These are phyloP conservation scores for Nemotelus pantherinus DNA, from an alignment of 2,888 invertebrate species.

Conservation along the genomic window DNA sequence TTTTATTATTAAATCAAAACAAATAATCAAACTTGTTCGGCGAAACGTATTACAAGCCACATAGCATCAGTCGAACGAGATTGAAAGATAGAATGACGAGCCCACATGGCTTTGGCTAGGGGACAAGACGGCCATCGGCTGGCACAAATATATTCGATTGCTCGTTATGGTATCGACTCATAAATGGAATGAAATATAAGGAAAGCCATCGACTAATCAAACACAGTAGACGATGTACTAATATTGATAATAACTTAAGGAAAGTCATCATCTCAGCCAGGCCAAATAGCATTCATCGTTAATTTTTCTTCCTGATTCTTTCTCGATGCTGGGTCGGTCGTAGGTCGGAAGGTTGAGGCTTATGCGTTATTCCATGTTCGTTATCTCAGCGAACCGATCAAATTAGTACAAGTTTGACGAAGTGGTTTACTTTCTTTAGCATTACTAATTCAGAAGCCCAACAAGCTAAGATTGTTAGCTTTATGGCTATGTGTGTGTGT, in stretches of 20 bases:
- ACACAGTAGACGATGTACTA: slow-evolving; percentile 39
- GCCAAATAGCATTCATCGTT: slow-evolving; percentile 38
- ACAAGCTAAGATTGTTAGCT: background rate
- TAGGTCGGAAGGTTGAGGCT: background rate
- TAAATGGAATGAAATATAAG: slow-evolving; percentile 36
- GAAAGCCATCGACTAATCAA: slow-evolving; percentile 39
- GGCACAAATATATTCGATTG: slow-evolving; percentile 2
- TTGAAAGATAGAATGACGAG: background rate
- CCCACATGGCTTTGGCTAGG: background rate
- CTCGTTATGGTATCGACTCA: slow-evolving; percentile 4
- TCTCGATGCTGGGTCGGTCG: background rate
- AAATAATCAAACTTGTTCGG: slow-evolving; percentile 36
- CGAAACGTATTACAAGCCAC: slow-evolving; percentile 14
- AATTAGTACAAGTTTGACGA: slow-evolving; percentile 39
- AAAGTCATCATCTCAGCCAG: slow-evolving; percentile 40
- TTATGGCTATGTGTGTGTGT: background rate
- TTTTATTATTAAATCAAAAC: slow-evolving; percentile 43
- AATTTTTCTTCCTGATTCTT: slow-evolving; percentile 33
- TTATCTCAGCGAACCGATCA: slow-evolving; percentile 27
- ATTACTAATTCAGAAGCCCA: slow-evolving; percentile 32
- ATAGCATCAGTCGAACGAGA: background rate
- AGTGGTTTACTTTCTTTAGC: slow-evolving; percentile 37
- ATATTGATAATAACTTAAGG: slow-evolving; percentile 40
- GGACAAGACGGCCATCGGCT: background rate
- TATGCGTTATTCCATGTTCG: slow-evolving; percentile 16